Conservation (phyloP, 1,140 invertebrate species). For the Octopus sinensis region DNA sequence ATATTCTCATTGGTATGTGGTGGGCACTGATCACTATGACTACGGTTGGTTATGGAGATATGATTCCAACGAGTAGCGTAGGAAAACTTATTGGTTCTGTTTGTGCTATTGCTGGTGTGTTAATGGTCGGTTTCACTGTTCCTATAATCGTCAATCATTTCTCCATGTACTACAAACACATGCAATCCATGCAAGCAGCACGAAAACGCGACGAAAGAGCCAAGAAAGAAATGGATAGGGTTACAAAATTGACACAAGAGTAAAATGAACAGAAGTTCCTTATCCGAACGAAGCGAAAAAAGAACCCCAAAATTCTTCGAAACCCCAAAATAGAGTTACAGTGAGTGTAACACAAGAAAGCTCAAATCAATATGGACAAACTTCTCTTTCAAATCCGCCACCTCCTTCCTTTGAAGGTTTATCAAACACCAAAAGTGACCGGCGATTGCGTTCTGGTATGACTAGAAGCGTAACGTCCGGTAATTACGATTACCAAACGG, state of each 20-base stretch:
- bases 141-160: slow-evolving; percentile 57
- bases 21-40: slow-evolving; percentile 64
- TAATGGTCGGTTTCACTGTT: slow-evolving; percentile 99
- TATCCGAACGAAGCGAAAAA: too few relatives aligned
- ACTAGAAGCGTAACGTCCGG: too few relatives aligned
- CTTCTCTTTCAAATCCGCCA: too few relatives aligned
- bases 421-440: too few relatives aligned
- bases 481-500: too few relatives aligned
- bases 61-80: slow-evolving; percentile 56
- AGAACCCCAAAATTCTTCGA: too few relatives aligned
- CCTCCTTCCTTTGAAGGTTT: too few relatives aligned
- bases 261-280: too few relatives aligned
- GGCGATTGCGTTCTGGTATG: too few relatives aligned
- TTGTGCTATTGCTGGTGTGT: slow-evolving; percentile 97
- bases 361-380: too few relatives aligned
- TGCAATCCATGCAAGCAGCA: slow-evolving; percentile 25
- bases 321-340: too few relatives aligned
- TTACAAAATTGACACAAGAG: background rate
- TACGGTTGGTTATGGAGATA: slow-evolving; percentile 82
- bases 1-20: slow-evolving; percentile 98
- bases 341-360: too few relatives aligned
- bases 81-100: slow-evolving; percentile 53
- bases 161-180: slow-evolving; percentile 79
- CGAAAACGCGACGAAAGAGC: slow-evolving; percentile 20
- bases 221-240: background rate